phyloP scores from a whole-genome alignment of 2,797 vertebrate species.

The Lutjanus campechanus region DNA sequence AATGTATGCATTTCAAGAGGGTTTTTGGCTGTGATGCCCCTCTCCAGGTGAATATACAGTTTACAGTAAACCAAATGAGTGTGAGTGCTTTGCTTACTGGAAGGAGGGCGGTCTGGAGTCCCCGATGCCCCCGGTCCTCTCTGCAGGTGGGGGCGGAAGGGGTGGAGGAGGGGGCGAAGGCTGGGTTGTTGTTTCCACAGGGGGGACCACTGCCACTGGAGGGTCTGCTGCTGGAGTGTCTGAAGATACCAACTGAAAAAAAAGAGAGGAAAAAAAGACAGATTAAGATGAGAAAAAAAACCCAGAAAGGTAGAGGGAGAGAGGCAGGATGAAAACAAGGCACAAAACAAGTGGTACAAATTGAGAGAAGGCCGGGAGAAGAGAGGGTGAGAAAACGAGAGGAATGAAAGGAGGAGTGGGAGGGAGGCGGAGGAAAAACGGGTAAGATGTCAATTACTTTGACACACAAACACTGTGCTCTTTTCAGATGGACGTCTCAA shows the following conservation, averaged over 20 bases:
- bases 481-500: constrained; percentile 74
- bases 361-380: not conserved
- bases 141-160: constrained; percentile 89
- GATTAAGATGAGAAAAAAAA: not conserved
- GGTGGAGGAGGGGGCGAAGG: constrained; percentile 90
- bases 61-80: not conserved
- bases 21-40: not conserved
- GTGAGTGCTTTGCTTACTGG: constrained; percentile 85
- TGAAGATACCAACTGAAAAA: constrained; percentile 89
- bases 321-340: not conserved
- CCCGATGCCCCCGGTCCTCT: constrained; percentile 92
- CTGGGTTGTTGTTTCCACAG: constrained; percentile 84
- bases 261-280: not conserved
- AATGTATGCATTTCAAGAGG: not conserved
- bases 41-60: not conserved
- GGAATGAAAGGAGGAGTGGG: constrained; percentile 37
- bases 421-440: constrained; percentile 34
- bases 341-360: constrained; percentile 8
- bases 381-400: constrained; percentile 41
- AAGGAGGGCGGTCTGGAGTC: constrained; percentile 95
- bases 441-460: constrained; percentile 80
- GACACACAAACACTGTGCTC: constrained; percentile 75
- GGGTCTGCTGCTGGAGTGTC: constrained; percentile 85
- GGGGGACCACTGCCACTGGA: constrained; percentile 75
- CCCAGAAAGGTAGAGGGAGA: not conserved